Conservation (phyloP, 2,797 vertebrate genomes). For the Sandelia bainsii region DNA sequence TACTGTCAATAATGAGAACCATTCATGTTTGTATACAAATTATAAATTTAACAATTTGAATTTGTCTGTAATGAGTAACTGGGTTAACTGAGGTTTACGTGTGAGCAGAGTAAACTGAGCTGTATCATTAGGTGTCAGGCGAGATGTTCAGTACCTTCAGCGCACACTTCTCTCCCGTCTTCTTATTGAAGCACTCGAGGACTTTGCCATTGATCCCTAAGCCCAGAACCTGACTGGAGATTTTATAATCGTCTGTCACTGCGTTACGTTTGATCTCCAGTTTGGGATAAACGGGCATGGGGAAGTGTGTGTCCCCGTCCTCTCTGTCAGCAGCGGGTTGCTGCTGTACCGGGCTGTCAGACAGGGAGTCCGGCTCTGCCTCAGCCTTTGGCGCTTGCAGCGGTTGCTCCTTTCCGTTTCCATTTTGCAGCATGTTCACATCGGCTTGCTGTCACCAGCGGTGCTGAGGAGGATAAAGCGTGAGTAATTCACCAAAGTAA, state of each 20-base stretch:
- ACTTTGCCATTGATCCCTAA: conserved; percentile 98
- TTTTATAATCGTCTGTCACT: conserved; percentile 96
- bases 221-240: conserved; percentile 94
- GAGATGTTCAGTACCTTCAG: conserved; percentile 88
- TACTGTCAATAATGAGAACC: no score
- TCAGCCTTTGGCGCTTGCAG: conserved; percentile 56
- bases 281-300: conserved; percentile 80
- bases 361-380: conserved; percentile 58
- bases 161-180: conserved; percentile 93
- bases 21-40: no score
- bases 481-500: conserved; percentile 24
- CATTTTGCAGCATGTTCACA: conserved; percentile 84
- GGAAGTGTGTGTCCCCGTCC: conserved; percentile 65
- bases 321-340: conserved; percentile 11
- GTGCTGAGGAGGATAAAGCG: background rate
- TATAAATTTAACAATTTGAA: no score
- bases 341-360: conserved; percentile 5
- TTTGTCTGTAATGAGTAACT: background rate
- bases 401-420: conserved; percentile 68
- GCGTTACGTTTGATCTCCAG: conserved; percentile 93
- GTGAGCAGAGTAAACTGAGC: background rate
- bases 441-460: conserved; percentile 22
- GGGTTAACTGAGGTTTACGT: background rate
- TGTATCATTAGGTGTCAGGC: conserved; percentile 8
- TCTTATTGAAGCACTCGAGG: conserved; percentile 92